Percentiles rank a stretch among this genome's conserved stretches.
phyloP scores from a whole-genome alignment of 2,113 vertebrate species.

The Hylia prasina region DNA sequence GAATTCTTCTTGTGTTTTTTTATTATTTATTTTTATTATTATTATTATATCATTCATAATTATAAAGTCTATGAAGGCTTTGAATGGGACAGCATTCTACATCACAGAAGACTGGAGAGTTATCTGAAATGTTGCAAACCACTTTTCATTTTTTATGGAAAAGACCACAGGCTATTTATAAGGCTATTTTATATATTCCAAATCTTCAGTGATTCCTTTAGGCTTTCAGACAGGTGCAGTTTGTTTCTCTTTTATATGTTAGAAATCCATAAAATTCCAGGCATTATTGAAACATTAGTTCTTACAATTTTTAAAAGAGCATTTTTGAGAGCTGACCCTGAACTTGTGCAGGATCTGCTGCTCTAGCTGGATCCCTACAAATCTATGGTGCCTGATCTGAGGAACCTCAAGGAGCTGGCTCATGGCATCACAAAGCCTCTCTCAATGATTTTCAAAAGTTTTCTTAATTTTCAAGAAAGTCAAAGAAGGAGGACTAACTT shows the following conservation, averaged over 20 bases:
- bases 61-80: not conserved
- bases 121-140: not conserved
- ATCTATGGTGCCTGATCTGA: not conserved
- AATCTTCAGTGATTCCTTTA: not conserved
- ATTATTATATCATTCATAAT: not conserved
- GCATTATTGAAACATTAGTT: not conserved
- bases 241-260: not conserved
- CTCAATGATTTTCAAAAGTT: rapidly evolving
- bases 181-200: not conserved
- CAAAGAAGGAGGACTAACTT: not conserved
- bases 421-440: not conserved
- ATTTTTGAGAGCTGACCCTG: not conserved
- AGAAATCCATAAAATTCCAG: not conserved
- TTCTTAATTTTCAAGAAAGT: not conserved
- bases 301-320: not conserved
- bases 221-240: not conserved
- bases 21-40: not conserved
- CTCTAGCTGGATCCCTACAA: not conserved
- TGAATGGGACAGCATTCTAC: not conserved
- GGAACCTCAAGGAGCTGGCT: not conserved
- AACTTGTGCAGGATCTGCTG: not conserved
- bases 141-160: not conserved
- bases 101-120: not conserved
- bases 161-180: not conserved
- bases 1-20: not conserved